Evolutionary conservation across 1,140 invertebrate genomes (phyloP), one percentile per base, ranked within the genome.

Genomic region (Helicorthomorpha holstii): DNA sequence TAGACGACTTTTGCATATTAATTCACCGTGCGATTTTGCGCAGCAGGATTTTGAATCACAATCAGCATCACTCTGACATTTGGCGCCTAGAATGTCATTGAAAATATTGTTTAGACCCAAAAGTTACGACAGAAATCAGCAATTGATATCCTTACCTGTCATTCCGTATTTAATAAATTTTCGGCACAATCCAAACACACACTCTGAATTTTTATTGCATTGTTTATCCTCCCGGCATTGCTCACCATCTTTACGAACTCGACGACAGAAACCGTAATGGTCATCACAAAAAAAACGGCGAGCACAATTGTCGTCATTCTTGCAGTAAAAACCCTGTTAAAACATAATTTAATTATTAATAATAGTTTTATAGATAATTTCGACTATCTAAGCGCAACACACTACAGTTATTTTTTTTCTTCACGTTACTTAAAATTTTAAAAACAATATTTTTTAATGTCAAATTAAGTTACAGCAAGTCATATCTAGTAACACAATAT

Each of bases 21-120:
- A 49, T 49, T 63, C 61, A 7, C 61, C 61, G 46, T 63, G 58
- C 29, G 48, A 53, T 44, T 58, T 46, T 14, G 61, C 61, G 52
- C 61, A 63, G 51, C 61, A 63, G 19, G 57, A 27, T 12, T 52
- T 48, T 12, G 22, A 4, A 10, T 53, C 49, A 50, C 61, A 63
- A 44, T 63, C 61, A 12, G 26, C 12, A 25, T 59, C 60, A 12
- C 48, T 22, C 14, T 48, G 23, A 44, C 61, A 63, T 12, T 61
- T 55, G 2, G 61, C 38, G 16, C 58, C 57, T 58, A 38, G 3
- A 49, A 52, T 14, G 22, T 22, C 22, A 22, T 7, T 22, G 41
- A 44, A 43, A 54, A 21, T 3, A 47, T 16, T n/a, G 25, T n/a
- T n/a, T n/a, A n/a, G n/a, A n/a, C n/a, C n/a, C n/a, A n/a, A n/a